Conservation (phyloP, 2,113 vertebrate genomes). For the Anhinga rufa region DNA sequence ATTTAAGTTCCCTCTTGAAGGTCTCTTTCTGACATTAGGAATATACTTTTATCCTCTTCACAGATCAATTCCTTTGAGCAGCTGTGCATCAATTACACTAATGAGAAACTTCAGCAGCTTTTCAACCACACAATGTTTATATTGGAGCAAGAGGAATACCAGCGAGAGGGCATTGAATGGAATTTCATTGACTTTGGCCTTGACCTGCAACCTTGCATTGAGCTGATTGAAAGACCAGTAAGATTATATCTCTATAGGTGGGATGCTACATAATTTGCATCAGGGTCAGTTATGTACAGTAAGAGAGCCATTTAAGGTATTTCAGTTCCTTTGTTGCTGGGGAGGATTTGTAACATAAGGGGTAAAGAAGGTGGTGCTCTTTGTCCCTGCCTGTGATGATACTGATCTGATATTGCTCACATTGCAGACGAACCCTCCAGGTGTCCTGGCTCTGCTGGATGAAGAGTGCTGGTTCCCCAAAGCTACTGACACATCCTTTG, state of each 20-base stretch:
- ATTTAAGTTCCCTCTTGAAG: background rate
- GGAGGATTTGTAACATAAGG: background rate
- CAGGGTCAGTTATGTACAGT: background rate
- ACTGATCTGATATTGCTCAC: background rate
- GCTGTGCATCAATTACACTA: slow-evolving; percentile 98
- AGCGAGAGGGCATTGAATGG: slow-evolving; percentile 95
- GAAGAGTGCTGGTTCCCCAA: slow-evolving; percentile 99
- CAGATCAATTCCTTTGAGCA: slow-evolving; percentile 98
- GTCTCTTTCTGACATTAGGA: background rate
- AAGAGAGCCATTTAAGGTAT: background rate
- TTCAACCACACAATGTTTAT: slow-evolving; percentile 99
- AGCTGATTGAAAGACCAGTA: slow-evolving; percentile 92
- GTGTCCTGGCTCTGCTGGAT: slow-evolving; percentile 93
- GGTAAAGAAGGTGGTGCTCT: background rate
- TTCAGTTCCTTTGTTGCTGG: background rate
- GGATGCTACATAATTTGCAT: background rate
- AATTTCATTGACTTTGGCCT: slow-evolving; percentile 97
- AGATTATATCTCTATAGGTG: slow-evolving; percentile 7
- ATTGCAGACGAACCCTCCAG: slow-evolving; percentile 91
- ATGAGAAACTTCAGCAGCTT: slow-evolving; percentile 96
- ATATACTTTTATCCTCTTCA: background rate
- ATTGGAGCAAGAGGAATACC: slow-evolving; percentile 96
- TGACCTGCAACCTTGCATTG: slow-evolving; percentile 94
- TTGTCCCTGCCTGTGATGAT: background rate
- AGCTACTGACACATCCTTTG: slow-evolving; percentile 94